A percentile compares a stretch with the other conserved stretches of the same genome.
Evolutionary conservation across 2,113 vertebrate species (phyloP).

Genomic region (Salvator merianae): DNA sequence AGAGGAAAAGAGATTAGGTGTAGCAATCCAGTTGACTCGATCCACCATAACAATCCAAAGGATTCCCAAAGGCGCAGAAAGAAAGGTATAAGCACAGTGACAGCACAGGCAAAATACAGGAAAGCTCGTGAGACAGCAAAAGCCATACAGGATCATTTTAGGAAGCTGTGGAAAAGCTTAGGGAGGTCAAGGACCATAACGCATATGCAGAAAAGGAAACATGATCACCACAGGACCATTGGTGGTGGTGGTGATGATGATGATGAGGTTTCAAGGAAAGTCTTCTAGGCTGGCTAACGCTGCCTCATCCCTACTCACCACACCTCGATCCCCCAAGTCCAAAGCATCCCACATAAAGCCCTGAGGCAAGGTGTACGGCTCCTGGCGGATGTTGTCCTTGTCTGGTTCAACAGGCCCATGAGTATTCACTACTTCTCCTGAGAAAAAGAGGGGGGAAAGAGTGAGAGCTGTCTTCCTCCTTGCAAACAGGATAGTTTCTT

Average conservation of each 20-base stretch:
- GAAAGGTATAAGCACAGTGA: neutral
- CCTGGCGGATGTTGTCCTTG: slow-evolving; percentile 93
- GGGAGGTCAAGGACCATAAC: neutral
- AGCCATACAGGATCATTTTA: neutral
- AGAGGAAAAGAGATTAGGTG: neutral
- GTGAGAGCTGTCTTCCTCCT: neutral
- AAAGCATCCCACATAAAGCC: slow-evolving; percentile 97
- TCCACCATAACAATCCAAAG: no score
- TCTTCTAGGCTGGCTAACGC: fast-evolving
- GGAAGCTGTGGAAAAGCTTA: neutral
- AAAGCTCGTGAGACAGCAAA: neutral
- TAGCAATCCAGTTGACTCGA: no score
- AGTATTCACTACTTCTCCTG: slow-evolving; percentile 96
- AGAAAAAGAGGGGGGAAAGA: slow-evolving; percentile 30
- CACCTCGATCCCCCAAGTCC: slow-evolving; percentile 88
- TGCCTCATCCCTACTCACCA: slow-evolving; percentile 82
- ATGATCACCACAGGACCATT: neutral
- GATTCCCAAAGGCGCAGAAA: no score
- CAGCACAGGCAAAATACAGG: neutral
- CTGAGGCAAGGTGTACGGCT: slow-evolving; percentile 94
- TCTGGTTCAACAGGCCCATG: slow-evolving; percentile 95
- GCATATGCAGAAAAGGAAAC: no score
- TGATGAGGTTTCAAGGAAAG: neutral
- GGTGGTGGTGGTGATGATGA: neutral
- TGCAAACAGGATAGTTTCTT: neutral